Evolutionary conservation across 2,113 vertebrate species (phyloP), one percentile per base, ranked within the genome.

Genomic region (Neolamprologus hecqui): DNA sequence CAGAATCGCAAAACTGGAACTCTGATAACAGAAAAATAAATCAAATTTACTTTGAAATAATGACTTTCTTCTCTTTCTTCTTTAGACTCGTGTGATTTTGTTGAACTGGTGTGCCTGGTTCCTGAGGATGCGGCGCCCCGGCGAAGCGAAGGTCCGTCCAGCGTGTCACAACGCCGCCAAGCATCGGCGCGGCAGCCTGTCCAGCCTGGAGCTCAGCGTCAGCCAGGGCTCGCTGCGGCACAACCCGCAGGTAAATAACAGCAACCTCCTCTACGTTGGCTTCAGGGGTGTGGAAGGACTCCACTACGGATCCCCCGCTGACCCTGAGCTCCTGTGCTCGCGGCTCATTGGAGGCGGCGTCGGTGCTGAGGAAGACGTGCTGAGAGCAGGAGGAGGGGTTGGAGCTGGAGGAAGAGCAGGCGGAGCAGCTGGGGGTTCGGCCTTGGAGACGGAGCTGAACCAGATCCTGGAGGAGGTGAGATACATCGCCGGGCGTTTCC

Each of bases 61-160:
- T 33, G 35, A 37, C 33, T 12, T 37, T 65, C 60, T 37, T 68
- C 10, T 68, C 63, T 8, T 68, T n/a, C 35, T 31, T 63, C 9
- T 21, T 37, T 11, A 99, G 98, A 98, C 97, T 15, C 97, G 98
- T 77, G 95, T 98, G 33, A 95, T 99, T 91, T 97, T 99, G 6
- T 95, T 99, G 92, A 97, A 99, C 91, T 99, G 98, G 98, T 99
- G 98, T 2, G 98, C 98, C 3, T 98, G 98, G 98, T 99, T 99
- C 90, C 96, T 99, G 93, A 95, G 98, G 40, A 99, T 99, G 98
- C 99, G 98, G 86, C 96, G 97, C 14, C 98, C 98, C 0, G 98
- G 98, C 1, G 98, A 98, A 97, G 2, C 96, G 95, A 45, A 21
- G 63, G 97, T 98, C 2, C 97, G 96, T 5, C 95, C 97, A 0